These are phyloP conservation scores for Erpetoichthys calabaricus DNA, from an alignment of 2,797 vertebrate species.

Conservation along the genomic window DNA sequence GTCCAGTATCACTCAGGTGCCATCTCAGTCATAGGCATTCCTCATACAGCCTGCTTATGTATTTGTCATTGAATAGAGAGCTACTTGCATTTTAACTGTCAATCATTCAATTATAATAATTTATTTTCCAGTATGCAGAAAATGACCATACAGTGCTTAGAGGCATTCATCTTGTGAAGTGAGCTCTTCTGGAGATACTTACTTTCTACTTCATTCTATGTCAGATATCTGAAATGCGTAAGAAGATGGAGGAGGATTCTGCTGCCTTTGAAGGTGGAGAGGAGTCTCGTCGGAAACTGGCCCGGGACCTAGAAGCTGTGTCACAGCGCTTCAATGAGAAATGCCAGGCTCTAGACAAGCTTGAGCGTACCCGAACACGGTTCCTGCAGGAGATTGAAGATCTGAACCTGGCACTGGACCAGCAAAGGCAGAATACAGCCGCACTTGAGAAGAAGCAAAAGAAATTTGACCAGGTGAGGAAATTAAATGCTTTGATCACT, in stretches of 20 bases:
- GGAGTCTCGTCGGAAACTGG: slow-evolving; percentile 60
- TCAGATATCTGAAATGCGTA: slow-evolving; percentile 65
- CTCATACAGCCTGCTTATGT: no score
- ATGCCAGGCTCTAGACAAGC: slow-evolving; percentile 62
- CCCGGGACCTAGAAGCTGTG: slow-evolving; percentile 62
- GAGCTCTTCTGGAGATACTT: background rate
- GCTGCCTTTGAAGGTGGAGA: slow-evolving; percentile 56
- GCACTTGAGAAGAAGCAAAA: slow-evolving; percentile 80
- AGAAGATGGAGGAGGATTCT: slow-evolving; percentile 71
- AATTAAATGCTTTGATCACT: background rate
- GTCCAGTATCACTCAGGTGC: no score
- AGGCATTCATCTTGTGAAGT: background rate
- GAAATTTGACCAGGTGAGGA: slow-evolving; percentile 77
- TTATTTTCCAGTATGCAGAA: no score
- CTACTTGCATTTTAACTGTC: no score
- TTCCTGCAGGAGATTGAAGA: slow-evolving; percentile 82
- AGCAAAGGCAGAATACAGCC: slow-evolving; percentile 70
- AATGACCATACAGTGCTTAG: no score
- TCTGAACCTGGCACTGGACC: slow-evolving; percentile 65
- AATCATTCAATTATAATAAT: no score
- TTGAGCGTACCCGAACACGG: slow-evolving; percentile 65
- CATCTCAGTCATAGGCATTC: no score
- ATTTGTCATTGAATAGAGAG: no score
- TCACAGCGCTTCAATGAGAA: slow-evolving; percentile 58
- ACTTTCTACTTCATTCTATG: background rate